These are phyloP conservation scores for Morpho achilles DNA, from an alignment of 2,888 invertebrate species.

Conservation along the genomic window DNA sequence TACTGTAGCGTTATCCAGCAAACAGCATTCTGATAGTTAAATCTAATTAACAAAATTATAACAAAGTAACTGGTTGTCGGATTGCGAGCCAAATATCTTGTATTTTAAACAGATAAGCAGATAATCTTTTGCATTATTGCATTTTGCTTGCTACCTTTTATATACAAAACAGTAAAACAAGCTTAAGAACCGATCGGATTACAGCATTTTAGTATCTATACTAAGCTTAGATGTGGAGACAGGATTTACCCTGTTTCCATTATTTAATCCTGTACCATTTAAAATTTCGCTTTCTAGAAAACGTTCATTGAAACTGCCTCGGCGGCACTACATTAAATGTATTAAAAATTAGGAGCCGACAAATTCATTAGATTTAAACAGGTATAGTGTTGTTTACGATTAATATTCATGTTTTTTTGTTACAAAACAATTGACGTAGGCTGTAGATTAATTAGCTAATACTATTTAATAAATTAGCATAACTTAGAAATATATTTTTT, in stretches of 20 bases:
- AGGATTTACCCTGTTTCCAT: background rate
- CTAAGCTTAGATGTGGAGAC: slow-evolving; percentile 3
- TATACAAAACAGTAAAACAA: slow-evolving; percentile 4
- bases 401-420: too few species aligned
- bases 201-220: background rate
- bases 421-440: too few species aligned
- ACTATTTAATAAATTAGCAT: too few species aligned
- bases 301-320: slow-evolving; percentile 1
- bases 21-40: too few species aligned
- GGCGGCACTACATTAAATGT: background rate
- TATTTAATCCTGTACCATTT: slow-evolving; percentile 5
- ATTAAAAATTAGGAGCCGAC: too few species aligned
- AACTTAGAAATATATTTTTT: too few species aligned
- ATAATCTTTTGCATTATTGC: slow-evolving; percentile 7
- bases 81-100: background rate
- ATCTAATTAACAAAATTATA: too few species aligned
- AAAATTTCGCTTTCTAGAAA: slow-evolving; percentile 6
- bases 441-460: too few species aligned
- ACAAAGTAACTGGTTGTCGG: too few species aligned
- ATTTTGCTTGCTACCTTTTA: slow-evolving; percentile 6
- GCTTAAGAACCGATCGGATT: slow-evolving; percentile 10
- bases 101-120: slow-evolving; percentile 1
- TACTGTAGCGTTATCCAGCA: too few species aligned
- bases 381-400: too few species aligned
- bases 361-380: too few species aligned